Evolutionary conservation across 1,140 invertebrate genomes (phyloP).

Genomic region (Acromyrmex heyeri): DNA sequence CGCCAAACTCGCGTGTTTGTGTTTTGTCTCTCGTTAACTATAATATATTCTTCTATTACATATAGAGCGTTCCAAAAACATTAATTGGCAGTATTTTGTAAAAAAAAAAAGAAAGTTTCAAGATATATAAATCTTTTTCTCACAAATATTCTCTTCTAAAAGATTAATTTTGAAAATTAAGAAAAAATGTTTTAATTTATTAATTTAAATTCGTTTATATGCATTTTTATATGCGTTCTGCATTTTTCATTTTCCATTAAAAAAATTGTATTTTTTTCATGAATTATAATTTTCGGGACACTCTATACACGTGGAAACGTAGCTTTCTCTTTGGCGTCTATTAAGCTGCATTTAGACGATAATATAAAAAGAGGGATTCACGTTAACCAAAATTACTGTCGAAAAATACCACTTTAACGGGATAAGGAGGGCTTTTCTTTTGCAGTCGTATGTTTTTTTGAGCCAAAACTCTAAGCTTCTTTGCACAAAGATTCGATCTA

Average conservation of each 20-base stretch:
- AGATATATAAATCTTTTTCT: neutral
- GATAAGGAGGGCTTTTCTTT: constrained; percentile 35
- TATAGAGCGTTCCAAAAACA: constrained; percentile 13
- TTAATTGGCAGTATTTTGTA: neutral
- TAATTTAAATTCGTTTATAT: neutral
- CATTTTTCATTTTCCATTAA: neutral
- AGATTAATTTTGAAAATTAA: neutral
- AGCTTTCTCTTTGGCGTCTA: constrained; percentile 75
- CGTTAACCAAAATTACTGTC: neutral
- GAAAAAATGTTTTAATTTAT: neutral
- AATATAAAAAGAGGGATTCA: neutral
- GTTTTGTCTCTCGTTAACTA: constrained; percentile 43
- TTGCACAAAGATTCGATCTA: neutral
- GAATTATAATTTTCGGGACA: constrained; percentile 9
- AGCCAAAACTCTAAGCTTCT: constrained; percentile 39
- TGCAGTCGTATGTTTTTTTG: constrained; percentile 33
- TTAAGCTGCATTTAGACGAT: constrained; percentile 72
- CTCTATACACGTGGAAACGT: constrained; percentile 60
- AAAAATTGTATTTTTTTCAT: neutral
- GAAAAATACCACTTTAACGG: constrained; percentile 34
- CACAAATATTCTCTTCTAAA: neutral
- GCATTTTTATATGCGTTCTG: neutral
- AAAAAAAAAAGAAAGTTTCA: neutral
- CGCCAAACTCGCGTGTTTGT: constrained; percentile 66
- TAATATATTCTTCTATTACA: constrained; percentile 10